Conservation (phyloP, 2,888 invertebrate species). For the Lasius fuliginosus region DNA sequence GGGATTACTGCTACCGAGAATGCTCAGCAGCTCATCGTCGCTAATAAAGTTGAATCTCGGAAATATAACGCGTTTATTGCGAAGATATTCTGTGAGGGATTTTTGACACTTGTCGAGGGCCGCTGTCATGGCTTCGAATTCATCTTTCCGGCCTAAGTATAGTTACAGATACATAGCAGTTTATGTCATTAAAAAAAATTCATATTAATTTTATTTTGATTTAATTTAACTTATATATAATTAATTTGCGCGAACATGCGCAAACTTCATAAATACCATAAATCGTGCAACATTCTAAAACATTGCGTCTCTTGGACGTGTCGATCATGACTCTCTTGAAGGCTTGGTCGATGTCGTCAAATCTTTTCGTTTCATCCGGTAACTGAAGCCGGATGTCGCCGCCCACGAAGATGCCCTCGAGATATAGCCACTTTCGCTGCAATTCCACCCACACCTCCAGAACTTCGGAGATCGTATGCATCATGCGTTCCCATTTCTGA, state of each 20-base stretch:
- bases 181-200: no score
- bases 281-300: conserved; percentile 93
- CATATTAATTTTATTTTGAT: background rate
- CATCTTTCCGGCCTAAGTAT: conserved; percentile 90
- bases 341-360: conserved; percentile 94
- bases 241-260: background rate
- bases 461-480: conserved; percentile 94
- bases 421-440: conserved; percentile 96
- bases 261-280: conserved; percentile 75
- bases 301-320: conserved; percentile 92
- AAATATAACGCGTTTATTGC: conserved; percentile 95
- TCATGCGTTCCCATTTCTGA: conserved; percentile 94
- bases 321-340: conserved; percentile 96
- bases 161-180: background rate
- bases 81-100: conserved; percentile 95
- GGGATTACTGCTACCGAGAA: conserved; percentile 95
- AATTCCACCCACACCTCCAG: conserved; percentile 95
- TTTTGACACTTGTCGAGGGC: conserved; percentile 97
- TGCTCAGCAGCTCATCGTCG: conserved; percentile 96
- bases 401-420: conserved; percentile 97
- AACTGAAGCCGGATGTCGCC: conserved; percentile 95
- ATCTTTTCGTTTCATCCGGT: conserved; percentile 96
- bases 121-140: conserved; percentile 91
- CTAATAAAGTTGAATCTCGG: conserved; percentile 98
- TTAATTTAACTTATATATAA: background rate